Percentiles rank a stretch among this genome's conserved stretches.
Evolutionary conservation across 2,888 invertebrate genomes (phyloP).

Genomic region (Plutella xylostella): DNA sequence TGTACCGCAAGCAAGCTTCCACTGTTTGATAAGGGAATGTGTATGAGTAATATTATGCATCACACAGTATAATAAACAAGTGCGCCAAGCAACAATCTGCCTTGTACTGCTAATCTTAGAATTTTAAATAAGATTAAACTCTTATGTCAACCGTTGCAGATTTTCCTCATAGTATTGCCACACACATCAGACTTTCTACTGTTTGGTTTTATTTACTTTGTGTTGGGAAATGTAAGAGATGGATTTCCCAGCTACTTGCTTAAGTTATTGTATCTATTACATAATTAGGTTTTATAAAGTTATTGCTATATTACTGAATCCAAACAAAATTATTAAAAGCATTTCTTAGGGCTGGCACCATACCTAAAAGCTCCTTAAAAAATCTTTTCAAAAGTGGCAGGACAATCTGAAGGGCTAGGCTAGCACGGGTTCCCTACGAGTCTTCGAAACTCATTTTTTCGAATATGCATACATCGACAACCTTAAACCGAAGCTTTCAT

Average conservation of each 20-base stretch:
- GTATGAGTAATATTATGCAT: too few species aligned
- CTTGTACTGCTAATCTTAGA: not conserved
- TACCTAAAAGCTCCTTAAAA: not conserved
- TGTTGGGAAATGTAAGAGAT: not conserved
- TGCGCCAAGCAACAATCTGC: not conserved
- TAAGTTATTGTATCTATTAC: not conserved
- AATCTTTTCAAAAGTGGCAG: not conserved
- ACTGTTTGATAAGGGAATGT: too few species aligned
- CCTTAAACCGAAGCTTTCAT: too few species aligned
- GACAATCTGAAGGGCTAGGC: not conserved
- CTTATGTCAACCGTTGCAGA: not conserved
- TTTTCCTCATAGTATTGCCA: not conserved
- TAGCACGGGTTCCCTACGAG: not conserved
- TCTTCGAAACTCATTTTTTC: too few species aligned
- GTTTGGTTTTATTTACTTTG: too few species aligned
- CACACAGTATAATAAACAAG: not conserved
- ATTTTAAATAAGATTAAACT: not conserved
- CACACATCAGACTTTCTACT: not conserved
- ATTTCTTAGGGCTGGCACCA: not conserved
- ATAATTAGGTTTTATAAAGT: not conserved
- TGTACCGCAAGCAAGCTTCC: not conserved
- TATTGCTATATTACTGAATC: not conserved
- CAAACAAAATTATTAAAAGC: not conserved
- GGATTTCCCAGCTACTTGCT: not conserved
- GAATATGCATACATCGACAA: too few species aligned